Conservation (phyloP, 2,888 invertebrate genomes). For the Thecocarcelia acutangulata region DNA sequence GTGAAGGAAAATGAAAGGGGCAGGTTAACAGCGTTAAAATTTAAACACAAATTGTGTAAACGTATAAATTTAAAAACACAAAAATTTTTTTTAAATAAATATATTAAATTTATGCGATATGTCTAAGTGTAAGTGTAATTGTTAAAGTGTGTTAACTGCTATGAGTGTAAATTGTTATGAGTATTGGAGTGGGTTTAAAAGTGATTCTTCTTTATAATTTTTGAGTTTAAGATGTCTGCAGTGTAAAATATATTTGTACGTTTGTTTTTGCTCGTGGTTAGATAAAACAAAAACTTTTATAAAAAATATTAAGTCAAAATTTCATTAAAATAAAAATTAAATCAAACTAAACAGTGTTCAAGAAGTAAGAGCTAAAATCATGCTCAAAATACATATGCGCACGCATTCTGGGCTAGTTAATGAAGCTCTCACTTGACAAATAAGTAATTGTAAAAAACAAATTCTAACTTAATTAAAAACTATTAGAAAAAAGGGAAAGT, state of each 20-base stretch:
- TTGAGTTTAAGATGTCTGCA: constrained; percentile 24
- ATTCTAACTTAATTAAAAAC: constrained; percentile 50
- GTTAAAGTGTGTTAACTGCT: constrained; percentile 9
- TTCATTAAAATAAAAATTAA: not conserved
- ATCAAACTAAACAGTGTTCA: constrained; percentile 18
- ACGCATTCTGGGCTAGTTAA: constrained; percentile 18
- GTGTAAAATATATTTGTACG: constrained; percentile 48
- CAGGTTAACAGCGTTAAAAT: constrained; percentile 13
- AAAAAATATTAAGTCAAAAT: not conserved
- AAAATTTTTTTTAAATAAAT: not conserved
- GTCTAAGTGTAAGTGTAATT: constrained; percentile 1
- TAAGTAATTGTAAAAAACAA: constrained; percentile 21
- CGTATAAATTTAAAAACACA: not conserved
- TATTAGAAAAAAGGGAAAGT: constrained; percentile 53
- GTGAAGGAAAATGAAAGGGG: constrained; percentile 39
- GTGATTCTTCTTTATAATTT: not conserved
- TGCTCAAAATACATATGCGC: constrained; percentile 29
- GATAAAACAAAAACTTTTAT: not conserved
- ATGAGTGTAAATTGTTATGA: constrained; percentile 35
- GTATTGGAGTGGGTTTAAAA: constrained; percentile 29
- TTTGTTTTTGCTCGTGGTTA: constrained; percentile 31
- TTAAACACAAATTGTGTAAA: constrained; percentile 9
- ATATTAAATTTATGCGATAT: constrained; percentile 7
- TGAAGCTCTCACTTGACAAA: constrained; percentile 47
- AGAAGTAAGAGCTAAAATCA: constrained; percentile 37